Percentiles rank a stretch among this genome's conserved stretches.
These are phyloP conservation scores for Stenodema calcarata DNA, from an alignment of 2,888 invertebrate genomes.

Conservation along the genomic window DNA sequence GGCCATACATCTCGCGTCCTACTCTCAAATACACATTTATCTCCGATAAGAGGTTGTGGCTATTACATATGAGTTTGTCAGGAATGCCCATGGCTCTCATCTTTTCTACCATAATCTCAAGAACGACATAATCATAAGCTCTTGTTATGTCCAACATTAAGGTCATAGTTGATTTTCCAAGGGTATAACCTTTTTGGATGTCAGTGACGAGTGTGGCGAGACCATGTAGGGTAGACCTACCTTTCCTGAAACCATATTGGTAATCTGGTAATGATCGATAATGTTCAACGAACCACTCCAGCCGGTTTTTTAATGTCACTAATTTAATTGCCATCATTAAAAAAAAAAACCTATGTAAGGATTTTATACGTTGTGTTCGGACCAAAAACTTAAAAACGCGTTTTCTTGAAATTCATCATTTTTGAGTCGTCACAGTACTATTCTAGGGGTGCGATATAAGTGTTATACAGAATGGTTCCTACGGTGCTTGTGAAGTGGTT, in stretches of 20 bases:
- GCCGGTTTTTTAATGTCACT: not conserved
- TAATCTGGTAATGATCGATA: not conserved
- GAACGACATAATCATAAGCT: not conserved
- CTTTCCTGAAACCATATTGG: too few relatives aligned
- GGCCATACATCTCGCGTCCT: not conserved
- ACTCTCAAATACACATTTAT: not conserved
- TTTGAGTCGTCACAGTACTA: too few relatives aligned
- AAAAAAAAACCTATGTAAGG: too few relatives aligned
- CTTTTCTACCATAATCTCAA: not conserved
- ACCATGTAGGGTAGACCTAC: not conserved
- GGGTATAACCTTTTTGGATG: not conserved
- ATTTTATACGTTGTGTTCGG: too few relatives aligned
- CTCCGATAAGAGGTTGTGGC: not conserved
- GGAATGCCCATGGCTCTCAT: not conserved
- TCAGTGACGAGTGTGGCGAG: not conserved
- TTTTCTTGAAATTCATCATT: too few relatives aligned
- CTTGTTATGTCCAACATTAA: not conserved
- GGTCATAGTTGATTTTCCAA: not conserved
- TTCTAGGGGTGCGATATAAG: too few relatives aligned
- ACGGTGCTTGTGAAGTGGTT: too few relatives aligned
- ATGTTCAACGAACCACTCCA: not conserved
- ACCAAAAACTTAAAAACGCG: too few relatives aligned
- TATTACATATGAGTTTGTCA: not conserved
- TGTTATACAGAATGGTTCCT: too few relatives aligned
- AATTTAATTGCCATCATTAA: too few relatives aligned